Conservation (phyloP, 2,113 vertebrate species). For the Hiodon tergisus region DNA sequence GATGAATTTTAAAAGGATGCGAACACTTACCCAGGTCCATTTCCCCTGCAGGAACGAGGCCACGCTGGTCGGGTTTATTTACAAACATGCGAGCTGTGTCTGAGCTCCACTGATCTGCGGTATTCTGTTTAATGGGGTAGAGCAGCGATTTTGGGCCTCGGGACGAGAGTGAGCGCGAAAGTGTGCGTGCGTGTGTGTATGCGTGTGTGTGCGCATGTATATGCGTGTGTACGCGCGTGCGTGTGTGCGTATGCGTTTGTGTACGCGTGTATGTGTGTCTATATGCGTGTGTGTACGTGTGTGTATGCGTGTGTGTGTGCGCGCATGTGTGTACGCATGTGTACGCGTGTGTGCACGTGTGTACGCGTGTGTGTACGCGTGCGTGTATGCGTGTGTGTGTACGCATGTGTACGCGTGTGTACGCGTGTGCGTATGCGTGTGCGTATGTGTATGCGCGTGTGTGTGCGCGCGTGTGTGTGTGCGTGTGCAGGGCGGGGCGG, state of each 20-base stretch:
- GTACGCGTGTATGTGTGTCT: no score
- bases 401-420: no score
- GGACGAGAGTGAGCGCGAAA: no score
- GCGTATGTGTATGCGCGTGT: neutral
- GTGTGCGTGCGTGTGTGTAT: neutral
- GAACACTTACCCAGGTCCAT: neutral
- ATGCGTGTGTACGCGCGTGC: neutral
- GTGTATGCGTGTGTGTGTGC: neutral
- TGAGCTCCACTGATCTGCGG: neutral
- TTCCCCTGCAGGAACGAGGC: neutral
- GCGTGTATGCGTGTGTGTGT: no score
- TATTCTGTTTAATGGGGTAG: neutral
- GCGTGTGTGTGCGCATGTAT: neutral
- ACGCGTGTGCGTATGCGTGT: no score
- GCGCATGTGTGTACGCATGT: neutral
- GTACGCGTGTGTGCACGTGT: no score
- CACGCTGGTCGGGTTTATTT: neutral
- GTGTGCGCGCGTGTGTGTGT: neutral
- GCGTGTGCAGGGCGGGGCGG: neutral
- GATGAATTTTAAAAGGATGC: conserved; percentile 3
- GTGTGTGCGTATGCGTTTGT: neutral
- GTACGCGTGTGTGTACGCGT: neutral
- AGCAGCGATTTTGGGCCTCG: neutral
- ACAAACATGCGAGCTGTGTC: neutral
- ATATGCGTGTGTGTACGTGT: no score